Evolutionary conservation across 2,113 vertebrate species (phyloP).

Genomic region (Pholis gunnellus): DNA sequence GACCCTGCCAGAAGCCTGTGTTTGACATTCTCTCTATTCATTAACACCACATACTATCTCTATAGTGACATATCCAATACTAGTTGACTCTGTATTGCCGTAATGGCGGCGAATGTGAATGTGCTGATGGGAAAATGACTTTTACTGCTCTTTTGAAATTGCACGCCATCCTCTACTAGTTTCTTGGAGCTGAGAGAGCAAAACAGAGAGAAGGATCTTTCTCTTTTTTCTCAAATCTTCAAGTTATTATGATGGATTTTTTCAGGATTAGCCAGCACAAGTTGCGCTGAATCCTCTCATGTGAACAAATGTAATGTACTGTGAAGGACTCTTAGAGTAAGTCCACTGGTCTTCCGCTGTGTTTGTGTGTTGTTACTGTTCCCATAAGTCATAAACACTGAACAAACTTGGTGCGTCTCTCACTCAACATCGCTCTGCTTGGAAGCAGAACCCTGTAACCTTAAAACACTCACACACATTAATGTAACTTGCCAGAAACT

Average conservation of each 20-base stretch:
- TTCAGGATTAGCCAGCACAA: conserved; percentile 15
- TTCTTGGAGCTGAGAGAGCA: neutral
- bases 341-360: conserved; percentile 12
- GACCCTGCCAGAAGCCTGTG: neutral
- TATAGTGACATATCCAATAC: conserved; percentile 16
- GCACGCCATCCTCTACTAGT: neutral
- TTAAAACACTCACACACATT: conserved; percentile 25
- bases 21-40: neutral
- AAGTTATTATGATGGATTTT: neutral
- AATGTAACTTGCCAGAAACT: conserved; percentile 35
- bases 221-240: conserved; percentile 9
- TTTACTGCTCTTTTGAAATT: neutral
- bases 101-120: conserved; percentile 15
- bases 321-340: neutral
- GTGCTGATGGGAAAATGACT: neutral
- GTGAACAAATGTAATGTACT: conserved; percentile 1
- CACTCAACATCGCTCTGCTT: conserved; percentile 9
- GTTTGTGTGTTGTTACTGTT: conserved; percentile 34
- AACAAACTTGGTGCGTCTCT: conserved; percentile 24
- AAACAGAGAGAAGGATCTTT: conserved; percentile 9
- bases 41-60: neutral
- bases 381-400: conserved; percentile 52
- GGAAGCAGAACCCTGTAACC: conserved; percentile 57
- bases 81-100: neutral
- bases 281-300: neutral